Evolutionary conservation across 2,888 invertebrate species (phyloP).

Genomic region (Rhingia campestris): DNA sequence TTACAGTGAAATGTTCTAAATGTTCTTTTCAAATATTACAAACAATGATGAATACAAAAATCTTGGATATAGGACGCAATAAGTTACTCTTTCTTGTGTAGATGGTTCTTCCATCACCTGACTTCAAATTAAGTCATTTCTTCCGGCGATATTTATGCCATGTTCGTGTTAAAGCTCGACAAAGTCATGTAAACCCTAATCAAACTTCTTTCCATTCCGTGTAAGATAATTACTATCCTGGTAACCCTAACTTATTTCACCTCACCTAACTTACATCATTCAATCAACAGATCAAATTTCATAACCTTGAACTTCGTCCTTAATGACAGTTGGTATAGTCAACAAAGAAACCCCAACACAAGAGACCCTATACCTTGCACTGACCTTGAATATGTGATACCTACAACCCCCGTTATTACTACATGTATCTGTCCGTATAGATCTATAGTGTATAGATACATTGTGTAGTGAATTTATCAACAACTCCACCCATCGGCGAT

Average conservation of each 20-base stretch:
- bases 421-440: background rate
- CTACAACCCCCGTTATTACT: conserved; percentile 39
- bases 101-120: too few species aligned
- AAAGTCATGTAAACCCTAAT: too few species aligned
- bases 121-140: too few species aligned
- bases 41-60: too few species aligned
- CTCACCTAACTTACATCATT: conserved; percentile 33
- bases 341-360: conserved; percentile 30
- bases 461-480: conserved; percentile 65
- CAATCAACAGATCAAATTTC: conserved; percentile 58
- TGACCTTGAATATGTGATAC: conserved; percentile 60
- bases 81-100: too few species aligned
- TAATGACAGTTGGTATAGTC: conserved; percentile 28
- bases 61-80: too few species aligned
- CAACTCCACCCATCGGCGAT: conserved; percentile 67
- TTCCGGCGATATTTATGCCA: too few species aligned
- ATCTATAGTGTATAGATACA: conserved; percentile 5
- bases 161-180: too few species aligned
- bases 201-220: background rate
- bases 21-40: too few species aligned
- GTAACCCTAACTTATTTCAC: background rate
- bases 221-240: background rate
- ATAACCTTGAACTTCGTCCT: conserved; percentile 70
- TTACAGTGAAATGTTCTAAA: too few species aligned
- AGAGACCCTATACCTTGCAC: conserved; percentile 31